phyloP scores from a whole-genome alignment of 35 echinoderm and acorn worm species.

The Nesometra sesokonis region DNA sequence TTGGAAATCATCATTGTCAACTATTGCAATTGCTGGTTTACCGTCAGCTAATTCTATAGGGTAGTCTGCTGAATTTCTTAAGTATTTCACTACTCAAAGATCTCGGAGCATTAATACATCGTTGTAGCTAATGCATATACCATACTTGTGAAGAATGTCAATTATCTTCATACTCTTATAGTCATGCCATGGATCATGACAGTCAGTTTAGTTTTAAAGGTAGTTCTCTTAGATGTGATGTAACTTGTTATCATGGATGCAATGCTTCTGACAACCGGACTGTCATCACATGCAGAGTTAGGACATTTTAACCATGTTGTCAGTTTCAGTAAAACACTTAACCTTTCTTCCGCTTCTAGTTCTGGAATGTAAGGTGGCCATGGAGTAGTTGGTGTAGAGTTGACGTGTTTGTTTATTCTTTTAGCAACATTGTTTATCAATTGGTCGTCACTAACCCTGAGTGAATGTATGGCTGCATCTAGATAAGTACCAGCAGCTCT shows the following conservation, averaged over 20 bases:
- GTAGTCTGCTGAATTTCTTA: too few relatives aligned
- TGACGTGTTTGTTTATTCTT: not conserved
- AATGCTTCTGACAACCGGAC: conserved; percentile 13
- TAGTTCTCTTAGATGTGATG: conserved; percentile 31
- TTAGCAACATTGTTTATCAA: not conserved
- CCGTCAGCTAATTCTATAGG: too few relatives aligned
- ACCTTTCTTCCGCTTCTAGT: too few relatives aligned
- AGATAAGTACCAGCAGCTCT: not conserved
- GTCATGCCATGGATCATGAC: not conserved
- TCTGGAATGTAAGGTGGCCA: not conserved
- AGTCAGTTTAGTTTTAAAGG: conserved; percentile 19
- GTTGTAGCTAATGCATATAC: too few relatives aligned
- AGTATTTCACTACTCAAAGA: too few relatives aligned
- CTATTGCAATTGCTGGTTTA: too few relatives aligned
- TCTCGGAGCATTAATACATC: too few relatives aligned
- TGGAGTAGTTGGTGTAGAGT: not conserved
- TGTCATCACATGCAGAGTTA: conserved; percentile 11
- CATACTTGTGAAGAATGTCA: too few relatives aligned
- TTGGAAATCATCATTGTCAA: too few relatives aligned
- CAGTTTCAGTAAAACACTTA: too few relatives aligned
- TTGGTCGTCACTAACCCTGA: not conserved
- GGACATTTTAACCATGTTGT: conserved; percentile 34
- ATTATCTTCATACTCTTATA: too few relatives aligned
- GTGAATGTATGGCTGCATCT: not conserved
- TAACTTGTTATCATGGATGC: conserved; percentile 43